Evolutionary conservation across 2,113 vertebrate genomes (phyloP).

Genomic region (Illadopsis cleaveri): DNA sequence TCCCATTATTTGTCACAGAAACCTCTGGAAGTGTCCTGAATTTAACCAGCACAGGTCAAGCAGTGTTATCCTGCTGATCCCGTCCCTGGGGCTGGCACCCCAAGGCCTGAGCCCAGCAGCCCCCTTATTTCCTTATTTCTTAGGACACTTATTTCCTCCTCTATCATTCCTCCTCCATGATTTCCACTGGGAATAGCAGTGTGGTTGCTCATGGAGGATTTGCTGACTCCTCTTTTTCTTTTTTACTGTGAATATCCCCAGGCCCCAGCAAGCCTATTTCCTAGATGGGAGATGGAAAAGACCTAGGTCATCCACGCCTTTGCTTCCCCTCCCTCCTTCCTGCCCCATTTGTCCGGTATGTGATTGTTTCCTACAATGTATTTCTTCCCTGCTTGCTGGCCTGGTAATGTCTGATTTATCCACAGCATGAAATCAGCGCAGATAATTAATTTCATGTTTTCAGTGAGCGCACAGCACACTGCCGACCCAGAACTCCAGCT

Average conservation of each 20-base stretch:
- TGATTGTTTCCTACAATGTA: not conserved
- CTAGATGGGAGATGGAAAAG: not conserved
- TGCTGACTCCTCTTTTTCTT: slow-evolving; percentile 13
- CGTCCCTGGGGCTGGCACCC: not conserved
- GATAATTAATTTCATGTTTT: slow-evolving; percentile 70
- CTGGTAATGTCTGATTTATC: slow-evolving; percentile 60
- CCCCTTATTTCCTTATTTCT: not conserved
- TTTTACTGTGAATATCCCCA: slow-evolving; percentile 5
- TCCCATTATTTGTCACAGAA: not conserved
- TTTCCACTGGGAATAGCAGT: not conserved
- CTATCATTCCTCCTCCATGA: not conserved
- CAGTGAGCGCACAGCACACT: not conserved
- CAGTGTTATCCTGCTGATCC: not conserved
- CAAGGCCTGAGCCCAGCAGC: not conserved
- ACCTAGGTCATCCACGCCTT: not conserved
- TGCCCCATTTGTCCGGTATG: not conserved
- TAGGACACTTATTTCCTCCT: not conserved
- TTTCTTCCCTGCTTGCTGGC: slow-evolving; percentile 19
- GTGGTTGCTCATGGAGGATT: not conserved
- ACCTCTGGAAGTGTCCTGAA: not conserved
- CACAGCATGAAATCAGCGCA: slow-evolving; percentile 42
- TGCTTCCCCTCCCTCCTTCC: not conserved
- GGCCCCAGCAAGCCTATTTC: slow-evolving; percentile 22
- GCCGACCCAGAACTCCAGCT: slow-evolving; percentile 20
- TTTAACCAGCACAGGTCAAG: not conserved